phyloP scores from a whole-genome alignment of 2,888 invertebrate genomes.

The Dynastes grantii region DNA sequence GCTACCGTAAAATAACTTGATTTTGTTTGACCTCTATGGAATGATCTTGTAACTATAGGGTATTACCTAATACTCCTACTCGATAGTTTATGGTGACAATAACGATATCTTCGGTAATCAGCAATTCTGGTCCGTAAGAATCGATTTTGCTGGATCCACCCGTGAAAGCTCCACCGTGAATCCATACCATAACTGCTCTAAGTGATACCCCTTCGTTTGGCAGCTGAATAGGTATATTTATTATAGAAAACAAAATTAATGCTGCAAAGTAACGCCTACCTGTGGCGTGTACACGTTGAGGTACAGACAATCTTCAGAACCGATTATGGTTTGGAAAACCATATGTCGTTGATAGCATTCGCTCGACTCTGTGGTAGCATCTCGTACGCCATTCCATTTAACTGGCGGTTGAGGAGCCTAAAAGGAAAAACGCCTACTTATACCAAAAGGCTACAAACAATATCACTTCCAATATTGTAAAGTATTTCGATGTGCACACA shows the following conservation, averaged over 20 bases:
- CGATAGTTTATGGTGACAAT: conserved; percentile 68
- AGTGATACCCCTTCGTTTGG: background rate
- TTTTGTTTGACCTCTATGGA: no score
- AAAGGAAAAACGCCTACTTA: background rate
- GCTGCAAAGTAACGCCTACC: conserved; percentile 57
- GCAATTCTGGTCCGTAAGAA: conserved; percentile 65
- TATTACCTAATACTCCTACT: conserved; percentile 66
- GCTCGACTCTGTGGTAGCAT: conserved; percentile 66
- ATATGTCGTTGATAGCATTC: conserved; percentile 66
- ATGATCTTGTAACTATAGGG: background rate
- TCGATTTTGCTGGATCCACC: conserved; percentile 65
- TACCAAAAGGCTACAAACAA: no score
- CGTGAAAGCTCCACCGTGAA: conserved; percentile 69
- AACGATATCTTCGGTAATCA: conserved; percentile 67
- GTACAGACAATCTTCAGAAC: conserved; percentile 72
- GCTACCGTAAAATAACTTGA: no score
- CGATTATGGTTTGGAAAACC: conserved; percentile 67
- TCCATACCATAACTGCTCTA: conserved; percentile 70
- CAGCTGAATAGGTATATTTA: background rate
- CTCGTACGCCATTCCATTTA: conserved; percentile 65
- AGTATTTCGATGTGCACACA: no score
- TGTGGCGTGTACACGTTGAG: conserved; percentile 64
- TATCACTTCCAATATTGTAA: no score
- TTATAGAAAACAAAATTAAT: background rate
- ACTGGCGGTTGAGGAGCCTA: conserved; percentile 67